phyloP scores from a whole-genome alignment of 2,113 vertebrate species.

The Lepus timidus region DNA sequence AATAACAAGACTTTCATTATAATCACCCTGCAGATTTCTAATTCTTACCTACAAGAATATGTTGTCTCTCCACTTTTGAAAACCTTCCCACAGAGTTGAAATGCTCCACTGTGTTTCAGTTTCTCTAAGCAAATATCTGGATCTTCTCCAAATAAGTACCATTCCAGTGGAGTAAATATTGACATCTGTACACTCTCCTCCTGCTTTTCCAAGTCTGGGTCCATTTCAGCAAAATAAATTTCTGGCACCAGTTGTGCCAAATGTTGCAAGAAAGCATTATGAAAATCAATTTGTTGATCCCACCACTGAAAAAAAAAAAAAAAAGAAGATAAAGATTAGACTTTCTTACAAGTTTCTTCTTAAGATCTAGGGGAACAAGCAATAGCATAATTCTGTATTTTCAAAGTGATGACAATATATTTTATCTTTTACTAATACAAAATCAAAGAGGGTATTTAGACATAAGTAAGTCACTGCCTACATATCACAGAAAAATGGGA shows the following conservation, averaged over 20 bases:
- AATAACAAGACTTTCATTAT: conserved; percentile 22
- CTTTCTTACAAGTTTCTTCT: conserved; percentile 55
- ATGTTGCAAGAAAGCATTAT: conserved; percentile 89
- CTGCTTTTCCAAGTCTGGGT: conserved; percentile 91
- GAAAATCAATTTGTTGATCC: conserved; percentile 91
- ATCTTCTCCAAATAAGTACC: conserved; percentile 95
- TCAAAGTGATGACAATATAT: conserved; percentile 38
- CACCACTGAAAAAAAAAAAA: conserved; percentile 91
- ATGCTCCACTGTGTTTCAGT: conserved; percentile 92
- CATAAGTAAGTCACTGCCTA: not conserved
- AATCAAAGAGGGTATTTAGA: not conserved
- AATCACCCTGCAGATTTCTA: conserved; percentile 44
- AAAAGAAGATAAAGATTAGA: conserved; percentile 60
- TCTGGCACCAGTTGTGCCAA: conserved; percentile 94
- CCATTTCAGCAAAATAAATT: conserved; percentile 93
- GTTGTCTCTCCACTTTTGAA: conserved; percentile 99
- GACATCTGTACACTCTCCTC: conserved; percentile 90
- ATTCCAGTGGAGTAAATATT: conserved; percentile 94
- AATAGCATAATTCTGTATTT: conserved; percentile 52
- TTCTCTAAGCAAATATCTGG: conserved; percentile 94
- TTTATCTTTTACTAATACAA: conserved; percentile 62
- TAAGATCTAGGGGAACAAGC: conserved; percentile 3
- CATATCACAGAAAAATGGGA: not conserved
- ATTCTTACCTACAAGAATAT: conserved; percentile 97
- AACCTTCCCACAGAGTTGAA: conserved; percentile 97